phyloP scores from a whole-genome alignment of 1,140 invertebrate species.

The Bombus consobrinus region DNA sequence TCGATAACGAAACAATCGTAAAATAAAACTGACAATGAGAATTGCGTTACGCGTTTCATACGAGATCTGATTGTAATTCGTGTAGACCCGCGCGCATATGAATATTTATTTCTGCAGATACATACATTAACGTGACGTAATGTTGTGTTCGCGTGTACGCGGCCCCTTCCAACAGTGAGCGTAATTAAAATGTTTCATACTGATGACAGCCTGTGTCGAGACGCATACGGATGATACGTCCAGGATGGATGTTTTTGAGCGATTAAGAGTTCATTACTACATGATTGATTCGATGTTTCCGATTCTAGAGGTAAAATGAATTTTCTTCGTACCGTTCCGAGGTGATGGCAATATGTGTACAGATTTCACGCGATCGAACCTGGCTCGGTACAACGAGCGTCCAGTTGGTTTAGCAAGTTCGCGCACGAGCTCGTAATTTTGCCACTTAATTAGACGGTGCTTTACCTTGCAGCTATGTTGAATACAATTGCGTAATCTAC shows the following conservation, averaged over 20 bases:
- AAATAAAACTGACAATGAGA: constrained; percentile 26
- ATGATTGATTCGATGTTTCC: background rate
- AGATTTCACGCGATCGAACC: background rate
- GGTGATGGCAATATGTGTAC: background rate
- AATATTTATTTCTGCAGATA: constrained; percentile 30
- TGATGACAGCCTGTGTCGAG: background rate
- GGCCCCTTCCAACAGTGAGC: background rate
- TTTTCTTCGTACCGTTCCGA: background rate
- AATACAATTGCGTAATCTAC: constrained; percentile 1
- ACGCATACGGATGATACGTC: background rate
- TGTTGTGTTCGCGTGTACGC: background rate
- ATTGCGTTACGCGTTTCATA: constrained; percentile 1
- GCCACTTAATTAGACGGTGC: constrained; percentile 41
- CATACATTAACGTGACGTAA: constrained; percentile 2
- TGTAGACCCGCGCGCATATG: constrained; percentile 7
- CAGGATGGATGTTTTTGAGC: background rate
- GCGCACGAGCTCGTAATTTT: constrained; percentile 51
- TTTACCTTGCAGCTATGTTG: constrained; percentile 20
- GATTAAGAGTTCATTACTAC: background rate
- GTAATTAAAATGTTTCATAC: constrained; percentile 35
- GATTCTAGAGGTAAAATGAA: background rate
- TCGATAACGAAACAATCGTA: constrained; percentile 2
- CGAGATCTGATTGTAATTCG: constrained; percentile 23
- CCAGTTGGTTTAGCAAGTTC: constrained; percentile 41
- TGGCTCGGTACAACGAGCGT: background rate